phyloP scores from a whole-genome alignment of 2,888 invertebrate genomes.

The Coelogynopora nodosa region DNA sequence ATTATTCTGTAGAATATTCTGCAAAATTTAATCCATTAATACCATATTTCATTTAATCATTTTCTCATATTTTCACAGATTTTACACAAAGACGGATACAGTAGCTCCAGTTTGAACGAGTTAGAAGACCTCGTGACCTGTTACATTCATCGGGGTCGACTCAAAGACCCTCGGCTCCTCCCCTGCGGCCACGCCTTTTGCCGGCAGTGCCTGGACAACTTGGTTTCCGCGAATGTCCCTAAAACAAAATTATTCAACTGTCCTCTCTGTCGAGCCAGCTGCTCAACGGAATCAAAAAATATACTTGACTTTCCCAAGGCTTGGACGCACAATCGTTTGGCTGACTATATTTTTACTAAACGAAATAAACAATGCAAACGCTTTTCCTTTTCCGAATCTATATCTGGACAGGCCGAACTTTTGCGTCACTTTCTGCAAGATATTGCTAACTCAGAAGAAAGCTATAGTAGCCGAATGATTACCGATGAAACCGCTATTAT shows the following conservation, averaged over 20 bases:
- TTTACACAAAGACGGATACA: not conserved
- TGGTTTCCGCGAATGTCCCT: not conserved
- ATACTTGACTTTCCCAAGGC: not conserved
- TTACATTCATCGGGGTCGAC: not conserved
- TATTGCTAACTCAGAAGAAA: not conserved
- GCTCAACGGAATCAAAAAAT: not conserved
- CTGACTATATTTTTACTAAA: not conserved
- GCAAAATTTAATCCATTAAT: no score
- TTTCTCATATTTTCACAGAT: no score
- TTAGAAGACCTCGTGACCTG: not conserved
- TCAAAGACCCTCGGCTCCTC: constrained; percentile 4
- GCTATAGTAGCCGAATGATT: not conserved
- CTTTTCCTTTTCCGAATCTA: not conserved
- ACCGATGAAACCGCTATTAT: not conserved
- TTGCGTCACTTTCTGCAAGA: not conserved
- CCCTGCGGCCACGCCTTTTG: not conserved
- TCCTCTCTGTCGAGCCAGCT: not conserved
- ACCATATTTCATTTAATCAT: no score
- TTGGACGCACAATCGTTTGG: not conserved
- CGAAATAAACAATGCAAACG: not conserved
- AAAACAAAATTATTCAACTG: not conserved
- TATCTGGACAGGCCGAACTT: not conserved
- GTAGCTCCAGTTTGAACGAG: not conserved
- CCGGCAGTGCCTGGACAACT: not conserved
- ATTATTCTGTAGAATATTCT: no score